Evolutionary conservation across 2,888 invertebrate genomes (phyloP).

Genomic region (Latheticus oryzae): DNA sequence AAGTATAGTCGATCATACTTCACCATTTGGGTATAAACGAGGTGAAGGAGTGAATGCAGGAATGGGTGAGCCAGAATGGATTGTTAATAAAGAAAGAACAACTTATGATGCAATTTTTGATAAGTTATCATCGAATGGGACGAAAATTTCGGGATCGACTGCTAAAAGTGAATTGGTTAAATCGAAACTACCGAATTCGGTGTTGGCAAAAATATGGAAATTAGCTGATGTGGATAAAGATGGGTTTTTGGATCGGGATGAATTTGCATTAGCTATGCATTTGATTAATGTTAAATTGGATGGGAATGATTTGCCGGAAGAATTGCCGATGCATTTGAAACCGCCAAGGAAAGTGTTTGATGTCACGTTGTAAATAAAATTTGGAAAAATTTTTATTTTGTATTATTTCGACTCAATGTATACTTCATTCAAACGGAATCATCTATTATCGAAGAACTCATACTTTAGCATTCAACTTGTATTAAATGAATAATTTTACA

Average conservation of each 20-base stretch:
- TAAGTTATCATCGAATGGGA: slow-evolving; percentile 84
- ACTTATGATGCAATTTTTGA: slow-evolving; percentile 87
- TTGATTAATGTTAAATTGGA: slow-evolving; percentile 91
- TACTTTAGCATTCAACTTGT: too few relatives aligned
- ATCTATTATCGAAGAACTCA: too few relatives aligned
- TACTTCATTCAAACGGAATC: too few relatives aligned
- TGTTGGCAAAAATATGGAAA: slow-evolving; percentile 98
- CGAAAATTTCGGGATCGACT: slow-evolving; percentile 90
- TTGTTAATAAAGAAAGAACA: slow-evolving; percentile 88
- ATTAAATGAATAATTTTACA: too few relatives aligned
- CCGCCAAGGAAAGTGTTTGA: too few relatives aligned
- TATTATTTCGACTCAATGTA: too few relatives aligned
- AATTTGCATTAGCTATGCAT: slow-evolving; percentile 98
- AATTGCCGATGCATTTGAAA: slow-evolving; percentile 89
- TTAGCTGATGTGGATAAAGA: slow-evolving; percentile 96
- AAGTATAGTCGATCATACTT: slow-evolving; percentile 80
- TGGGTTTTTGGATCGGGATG: slow-evolving; percentile 94
- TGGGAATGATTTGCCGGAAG: slow-evolving; percentile 90
- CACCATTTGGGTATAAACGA: slow-evolving; percentile 92
- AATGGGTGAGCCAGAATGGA: slow-evolving; percentile 95
- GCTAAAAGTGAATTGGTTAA: slow-evolving; percentile 97
- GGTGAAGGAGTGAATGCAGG: slow-evolving; percentile 97
- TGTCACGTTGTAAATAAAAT: too few relatives aligned
- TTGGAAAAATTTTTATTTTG: too few relatives aligned
- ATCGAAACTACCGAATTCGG: slow-evolving; percentile 97